Conservation (phyloP, 2,888 invertebrate genomes). For the Eupithecia vulgata region DNA sequence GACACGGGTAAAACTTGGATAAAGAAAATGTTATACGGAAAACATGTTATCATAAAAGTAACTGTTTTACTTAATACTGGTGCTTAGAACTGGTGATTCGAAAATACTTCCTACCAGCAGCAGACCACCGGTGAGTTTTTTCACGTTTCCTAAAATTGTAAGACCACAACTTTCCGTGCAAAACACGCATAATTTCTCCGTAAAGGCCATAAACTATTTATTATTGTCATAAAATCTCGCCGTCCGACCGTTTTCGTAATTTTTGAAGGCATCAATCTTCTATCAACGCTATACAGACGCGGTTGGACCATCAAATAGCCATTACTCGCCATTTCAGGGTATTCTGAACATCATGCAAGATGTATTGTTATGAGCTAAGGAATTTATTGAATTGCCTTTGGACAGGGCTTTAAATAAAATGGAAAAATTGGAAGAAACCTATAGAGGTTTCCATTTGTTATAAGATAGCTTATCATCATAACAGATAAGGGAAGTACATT, state of each 20-base stretch:
- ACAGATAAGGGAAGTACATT: neutral
- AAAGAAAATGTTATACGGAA: too few relatives aligned
- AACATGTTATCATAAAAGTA: too few relatives aligned
- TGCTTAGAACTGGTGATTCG: too few relatives aligned
- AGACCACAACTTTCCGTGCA: neutral
- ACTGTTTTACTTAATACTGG: too few relatives aligned
- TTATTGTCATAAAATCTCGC: constrained; percentile 30
- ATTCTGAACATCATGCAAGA: constrained; percentile 20
- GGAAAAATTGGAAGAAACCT: constrained; percentile 12
- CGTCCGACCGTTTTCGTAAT: constrained; percentile 46
- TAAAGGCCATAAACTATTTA: constrained; percentile 34
- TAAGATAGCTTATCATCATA: neutral
- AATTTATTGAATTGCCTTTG: constrained; percentile 23
- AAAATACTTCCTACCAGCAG: neutral
- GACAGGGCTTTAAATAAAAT: constrained; percentile 12
- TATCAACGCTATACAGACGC: constrained; percentile 53
- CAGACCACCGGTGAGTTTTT: neutral
- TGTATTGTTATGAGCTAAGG: constrained; percentile 29
- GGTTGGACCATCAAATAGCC: constrained; percentile 62
- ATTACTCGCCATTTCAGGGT: constrained; percentile 64
- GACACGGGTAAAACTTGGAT: too few relatives aligned
- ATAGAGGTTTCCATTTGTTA: too few relatives aligned
- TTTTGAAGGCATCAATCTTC: constrained; percentile 65
- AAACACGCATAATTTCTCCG: constrained; percentile 22
- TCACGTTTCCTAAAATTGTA: neutral